A percentile compares a stretch with the other conserved stretches of the same genome.
Conservation (phyloP, 2,113 vertebrate species). For the Chamaea fasciata region DNA sequence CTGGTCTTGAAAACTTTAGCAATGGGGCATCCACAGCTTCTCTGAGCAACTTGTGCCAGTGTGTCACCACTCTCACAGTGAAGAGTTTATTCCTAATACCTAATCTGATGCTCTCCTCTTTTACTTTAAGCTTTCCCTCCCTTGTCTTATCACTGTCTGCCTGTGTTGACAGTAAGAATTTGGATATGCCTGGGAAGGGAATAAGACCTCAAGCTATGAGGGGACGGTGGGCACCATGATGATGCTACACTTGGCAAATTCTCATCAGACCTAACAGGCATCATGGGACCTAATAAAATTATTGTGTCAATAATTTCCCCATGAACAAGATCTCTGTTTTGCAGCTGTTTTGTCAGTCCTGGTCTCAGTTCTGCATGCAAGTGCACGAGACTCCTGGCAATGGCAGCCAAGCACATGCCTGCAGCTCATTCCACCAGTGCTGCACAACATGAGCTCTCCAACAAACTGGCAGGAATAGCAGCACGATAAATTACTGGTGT, state of each 20-base stretch:
- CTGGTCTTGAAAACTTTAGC: neutral
- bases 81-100: neutral
- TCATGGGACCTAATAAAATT: neutral
- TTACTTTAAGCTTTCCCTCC: neutral
- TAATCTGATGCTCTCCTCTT: neutral
- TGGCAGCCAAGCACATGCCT: neutral
- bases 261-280: neutral
- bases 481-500: neutral
- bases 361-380: rapidly evolving
- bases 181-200: neutral
- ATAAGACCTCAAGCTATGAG: neutral
- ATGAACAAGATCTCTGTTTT: neutral
- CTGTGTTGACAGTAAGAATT: neutral
- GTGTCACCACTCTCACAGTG: neutral
- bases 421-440: neutral
- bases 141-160: neutral
- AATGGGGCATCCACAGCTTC: neutral
- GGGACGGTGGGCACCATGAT: neutral
- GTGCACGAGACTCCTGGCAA: neutral
- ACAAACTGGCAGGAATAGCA: neutral
- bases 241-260: neutral
- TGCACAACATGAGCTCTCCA: constrained; percentile 5
- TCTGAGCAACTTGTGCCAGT: neutral
- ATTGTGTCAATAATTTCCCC: neutral
- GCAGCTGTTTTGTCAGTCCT: neutral